Evolutionary conservation across 2,113 vertebrate species (phyloP).

Genomic region (Spermophilus dauricus): DNA sequence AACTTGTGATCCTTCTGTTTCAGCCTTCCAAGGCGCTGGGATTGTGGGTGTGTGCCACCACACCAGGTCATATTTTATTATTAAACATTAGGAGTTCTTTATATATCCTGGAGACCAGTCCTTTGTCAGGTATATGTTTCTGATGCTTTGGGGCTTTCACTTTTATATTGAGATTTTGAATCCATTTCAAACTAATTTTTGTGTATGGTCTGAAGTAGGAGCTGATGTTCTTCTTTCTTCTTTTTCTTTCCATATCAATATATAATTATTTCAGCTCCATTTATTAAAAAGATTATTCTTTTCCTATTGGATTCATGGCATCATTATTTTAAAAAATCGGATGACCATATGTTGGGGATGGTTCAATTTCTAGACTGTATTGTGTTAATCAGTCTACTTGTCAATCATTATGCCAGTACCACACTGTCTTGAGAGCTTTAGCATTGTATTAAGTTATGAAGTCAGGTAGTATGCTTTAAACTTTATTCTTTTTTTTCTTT

Average conservation of each 20-base stretch:
- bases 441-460: slow-evolving; percentile 6
- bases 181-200: slow-evolving; percentile 32
- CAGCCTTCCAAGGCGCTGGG: too few relatives aligned
- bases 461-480: slow-evolving; percentile 10
- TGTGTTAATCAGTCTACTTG: not conserved
- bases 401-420: not conserved
- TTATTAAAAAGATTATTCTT: slow-evolving; percentile 39
- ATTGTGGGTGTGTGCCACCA: too few relatives aligned
- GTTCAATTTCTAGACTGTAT: not conserved
- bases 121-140: slow-evolving; percentile 49
- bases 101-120: not conserved
- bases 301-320: not conserved
- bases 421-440: slow-evolving; percentile 39
- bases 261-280: slow-evolving; percentile 3
- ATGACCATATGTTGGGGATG: not conserved
- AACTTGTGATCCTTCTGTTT: too few relatives aligned
- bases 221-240: not conserved
- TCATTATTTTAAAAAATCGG: slow-evolving; percentile 37
- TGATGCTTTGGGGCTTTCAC: not conserved
- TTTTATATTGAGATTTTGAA: not conserved
- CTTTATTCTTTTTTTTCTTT: not conserved
- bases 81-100: slow-evolving; percentile 36
- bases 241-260: not conserved
- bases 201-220: not conserved
- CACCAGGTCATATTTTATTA: not conserved